phyloP scores from a whole-genome alignment of 2,113 vertebrate species.

The Azemiops feae region DNA sequence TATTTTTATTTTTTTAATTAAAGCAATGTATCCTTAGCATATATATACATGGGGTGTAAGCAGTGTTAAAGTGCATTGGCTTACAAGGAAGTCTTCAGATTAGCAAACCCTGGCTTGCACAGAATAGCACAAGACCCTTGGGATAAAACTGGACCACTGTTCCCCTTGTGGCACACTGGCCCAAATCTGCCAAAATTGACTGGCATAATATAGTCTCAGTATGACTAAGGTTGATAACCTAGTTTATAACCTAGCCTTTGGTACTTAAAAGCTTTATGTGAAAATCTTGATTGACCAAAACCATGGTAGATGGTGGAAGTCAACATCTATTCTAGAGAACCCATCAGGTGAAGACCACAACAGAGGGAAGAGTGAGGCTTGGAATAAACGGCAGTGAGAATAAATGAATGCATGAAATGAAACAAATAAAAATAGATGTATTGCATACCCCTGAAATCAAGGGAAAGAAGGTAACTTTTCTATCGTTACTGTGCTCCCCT shows the following conservation, averaged over 20 bases:
- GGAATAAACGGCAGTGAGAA: background rate
- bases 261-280: background rate
- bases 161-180: background rate
- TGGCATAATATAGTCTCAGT: background rate
- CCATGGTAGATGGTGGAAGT: background rate
- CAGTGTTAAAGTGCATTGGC: background rate
- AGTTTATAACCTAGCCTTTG: background rate
- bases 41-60: background rate
- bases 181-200: background rate
- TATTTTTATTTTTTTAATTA: background rate
- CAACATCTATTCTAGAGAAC: background rate
- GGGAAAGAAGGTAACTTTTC: background rate
- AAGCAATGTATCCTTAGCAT: background rate
- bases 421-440: background rate
- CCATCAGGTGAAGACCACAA: background rate
- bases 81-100: background rate
- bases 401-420: background rate
- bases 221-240: background rate
- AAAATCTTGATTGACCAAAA: background rate
- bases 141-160: background rate
- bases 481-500: background rate
- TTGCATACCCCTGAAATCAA: background rate
- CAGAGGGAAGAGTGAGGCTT: background rate
- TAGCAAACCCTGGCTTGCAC: background rate
- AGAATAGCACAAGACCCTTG: background rate